Percentiles rank a stretch among this genome's conserved stretches.
Evolutionary conservation across 2,888 invertebrate genomes (phyloP).

Genomic region (Leucoptera coffeella): DNA sequence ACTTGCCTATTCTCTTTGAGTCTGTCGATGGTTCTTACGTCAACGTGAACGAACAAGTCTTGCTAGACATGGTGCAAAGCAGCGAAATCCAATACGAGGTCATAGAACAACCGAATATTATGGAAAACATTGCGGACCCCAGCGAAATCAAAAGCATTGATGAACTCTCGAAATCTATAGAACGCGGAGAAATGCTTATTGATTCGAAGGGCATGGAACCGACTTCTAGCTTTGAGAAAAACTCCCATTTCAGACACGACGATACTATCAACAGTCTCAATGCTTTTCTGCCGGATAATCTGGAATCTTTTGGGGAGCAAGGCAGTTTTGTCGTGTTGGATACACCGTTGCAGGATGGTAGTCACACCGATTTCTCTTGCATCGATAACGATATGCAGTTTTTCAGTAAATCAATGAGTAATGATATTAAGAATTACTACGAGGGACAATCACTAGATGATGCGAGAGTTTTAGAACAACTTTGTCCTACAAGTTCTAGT

Average conservation of each 20-base stretch:
- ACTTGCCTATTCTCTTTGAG: conserved; percentile 55
- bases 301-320: conserved; percentile 34
- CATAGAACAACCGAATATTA: conserved; percentile 45
- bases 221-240: conserved; percentile 19
- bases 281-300: conserved; percentile 32
- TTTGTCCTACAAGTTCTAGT: conserved; percentile 29
- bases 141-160: conserved; percentile 47
- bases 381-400: conserved; percentile 45
- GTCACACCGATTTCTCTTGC: conserved; percentile 31
- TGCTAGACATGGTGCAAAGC: conserved; percentile 49
- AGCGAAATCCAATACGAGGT: conserved; percentile 48
- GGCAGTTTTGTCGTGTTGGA: conserved; percentile 36
- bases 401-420: conserved; percentile 42
- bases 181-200: conserved; percentile 35
- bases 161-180: conserved; percentile 41
- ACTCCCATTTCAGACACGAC: conserved; percentile 18
- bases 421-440: conserved; percentile 43
- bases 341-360: conserved; percentile 21
- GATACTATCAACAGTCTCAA: conserved; percentile 35
- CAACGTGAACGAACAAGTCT: conserved; percentile 58
- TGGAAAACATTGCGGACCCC: conserved; percentile 40
- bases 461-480: conserved; percentile 27
- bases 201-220: conserved; percentile 20
- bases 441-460: conserved; percentile 33
- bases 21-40: conserved; percentile 60